Percentiles rank a stretch among this genome's conserved stretches.
Evolutionary conservation across 2,797 vertebrate species (phyloP).

Genomic region (Hydrocynus forskahlii): DNA sequence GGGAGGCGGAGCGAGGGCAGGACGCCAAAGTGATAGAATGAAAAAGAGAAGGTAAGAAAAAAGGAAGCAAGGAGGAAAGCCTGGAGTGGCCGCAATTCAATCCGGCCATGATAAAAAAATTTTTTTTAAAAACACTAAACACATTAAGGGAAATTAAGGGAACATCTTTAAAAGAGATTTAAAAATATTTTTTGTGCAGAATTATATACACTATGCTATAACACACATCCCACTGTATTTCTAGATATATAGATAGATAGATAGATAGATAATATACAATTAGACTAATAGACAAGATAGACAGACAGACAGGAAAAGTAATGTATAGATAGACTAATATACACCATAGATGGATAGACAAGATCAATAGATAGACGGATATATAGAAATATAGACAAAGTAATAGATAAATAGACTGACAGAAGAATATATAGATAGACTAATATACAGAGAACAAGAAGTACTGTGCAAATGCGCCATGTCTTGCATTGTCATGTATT

Average conservation of each 20-base stretch:
- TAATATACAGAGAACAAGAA: too few relatives aligned
- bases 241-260: background rate
- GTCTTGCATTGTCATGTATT: too few relatives aligned
- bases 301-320: too few relatives aligned
- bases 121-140: background rate
- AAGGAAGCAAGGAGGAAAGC: constrained; percentile 28
- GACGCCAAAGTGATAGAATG: constrained; percentile 20
- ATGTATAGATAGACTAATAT: too few relatives aligned
- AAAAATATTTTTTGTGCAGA: background rate
- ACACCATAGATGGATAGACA: too few relatives aligned
- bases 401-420: background rate
- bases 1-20: constrained; percentile 13
- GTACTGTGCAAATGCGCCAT: too few relatives aligned
- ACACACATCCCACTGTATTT: too few relatives aligned
- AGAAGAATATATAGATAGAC: background rate
- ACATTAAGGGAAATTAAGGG: too few relatives aligned
- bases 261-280: too few relatives aligned
- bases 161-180: too few relatives aligned
- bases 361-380: background rate
- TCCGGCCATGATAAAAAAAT: background rate
- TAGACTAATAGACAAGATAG: too few relatives aligned
- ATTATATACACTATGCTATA: too few relatives aligned
- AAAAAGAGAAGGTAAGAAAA: constrained; percentile 6
- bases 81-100: constrained; percentile 6
- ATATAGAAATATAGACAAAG: background rate